Base-by-base conservation (phyloP, 2,888 invertebrate species). In the Drosophila colorata region DNA sequence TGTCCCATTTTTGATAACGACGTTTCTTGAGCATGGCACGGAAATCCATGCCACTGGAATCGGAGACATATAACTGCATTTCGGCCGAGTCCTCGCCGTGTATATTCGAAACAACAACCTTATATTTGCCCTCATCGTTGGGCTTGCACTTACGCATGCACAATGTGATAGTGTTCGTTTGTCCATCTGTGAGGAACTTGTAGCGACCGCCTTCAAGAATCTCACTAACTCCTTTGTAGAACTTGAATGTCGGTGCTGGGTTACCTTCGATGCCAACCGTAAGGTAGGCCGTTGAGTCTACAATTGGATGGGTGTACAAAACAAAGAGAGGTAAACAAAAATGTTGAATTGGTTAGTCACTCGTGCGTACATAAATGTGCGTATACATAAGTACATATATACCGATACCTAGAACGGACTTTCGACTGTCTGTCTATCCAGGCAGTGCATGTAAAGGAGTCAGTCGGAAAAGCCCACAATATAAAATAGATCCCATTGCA, bases 21-120 rank as follows among this genome's bases (percentile, higher is more conserved):
- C 98, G 95, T 94, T 98, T 98, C 93, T 98, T 98, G 87, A 99
- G 94, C 96, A 99, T 96, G 73, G 98, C 96, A 93, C 99, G 96
- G 96, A 99, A 99, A 93, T 99, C 99, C 96, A 99, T 97, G 80
- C 98, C 98, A 93, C 98, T 98, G 75, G 98, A 95, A 93, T 98
- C 99, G 88, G 98, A 98, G 68, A 99, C 99, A 92, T 98, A 99
- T 78, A 99, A 95, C 90, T 96, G 96, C 95, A 98, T 97, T 92
- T 98, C 98, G 67, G 98, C 98, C 0, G 97, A 95, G 93, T 99
- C 99, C 91, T 98, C 97, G 66, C 99, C 99, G 90, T 98, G 97
- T 78, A 96, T 95, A 92, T 99, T 99, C 91, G 96, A 96, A 77
- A 99, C 95, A 78, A 97, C 96, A 89, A 98, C 94, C 91, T 96